Conservation (phyloP, 2,113 vertebrate species). For the Condylura cristata region DNA sequence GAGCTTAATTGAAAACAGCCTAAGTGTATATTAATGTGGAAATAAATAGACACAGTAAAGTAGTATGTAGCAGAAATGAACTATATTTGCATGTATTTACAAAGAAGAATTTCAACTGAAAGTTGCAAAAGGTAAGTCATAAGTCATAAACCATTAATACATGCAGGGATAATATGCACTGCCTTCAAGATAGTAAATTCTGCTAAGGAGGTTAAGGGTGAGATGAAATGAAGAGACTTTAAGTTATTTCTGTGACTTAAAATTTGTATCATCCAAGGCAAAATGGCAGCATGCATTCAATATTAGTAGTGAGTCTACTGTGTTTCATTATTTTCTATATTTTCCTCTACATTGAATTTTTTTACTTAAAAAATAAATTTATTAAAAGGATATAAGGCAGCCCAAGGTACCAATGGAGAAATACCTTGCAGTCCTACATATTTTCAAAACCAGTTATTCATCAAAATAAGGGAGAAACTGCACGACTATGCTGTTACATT, state of each 20-base stretch:
- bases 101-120: neutral
- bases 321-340: neutral
- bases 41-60: neutral
- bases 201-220: neutral
- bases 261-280: neutral
- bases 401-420: too few species aligned
- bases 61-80: neutral
- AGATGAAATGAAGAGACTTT: neutral
- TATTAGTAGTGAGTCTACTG: neutral
- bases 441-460: too few species aligned
- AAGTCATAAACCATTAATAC: neutral
- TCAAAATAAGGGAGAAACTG: too few species aligned
- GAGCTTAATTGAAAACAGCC: neutral
- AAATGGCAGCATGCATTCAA: neutral
- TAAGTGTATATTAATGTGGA: neutral
- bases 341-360: neutral
- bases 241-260: neutral
- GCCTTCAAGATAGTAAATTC: neutral
- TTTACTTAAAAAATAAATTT: too few species aligned
- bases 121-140: neutral
- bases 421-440: too few species aligned
- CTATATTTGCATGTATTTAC: neutral
- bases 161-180: neutral
- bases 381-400: too few species aligned
- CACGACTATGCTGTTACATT: neutral